These are phyloP conservation scores for Zhuqinia jingwanae DNA, from an alignment of 2,888 invertebrate genomes.

Conservation along the genomic window DNA sequence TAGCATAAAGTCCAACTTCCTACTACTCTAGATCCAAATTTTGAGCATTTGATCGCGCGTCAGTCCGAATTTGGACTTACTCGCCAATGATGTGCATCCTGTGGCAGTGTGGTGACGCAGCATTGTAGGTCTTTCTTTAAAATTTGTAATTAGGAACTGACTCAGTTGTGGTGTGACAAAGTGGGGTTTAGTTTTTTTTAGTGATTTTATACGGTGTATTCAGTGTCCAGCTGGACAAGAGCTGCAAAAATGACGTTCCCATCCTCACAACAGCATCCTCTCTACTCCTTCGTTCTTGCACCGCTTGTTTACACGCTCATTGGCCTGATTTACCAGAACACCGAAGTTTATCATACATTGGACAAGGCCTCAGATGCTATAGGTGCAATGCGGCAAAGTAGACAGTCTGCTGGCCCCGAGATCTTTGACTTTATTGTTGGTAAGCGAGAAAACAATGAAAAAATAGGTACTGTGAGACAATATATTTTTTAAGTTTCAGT, in stretches of 20 bases:
- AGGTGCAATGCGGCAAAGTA: constrained; percentile 7
- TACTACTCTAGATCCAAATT: no score
- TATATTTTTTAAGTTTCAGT: background rate
- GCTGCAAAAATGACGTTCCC: background rate
- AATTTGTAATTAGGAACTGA: no score
- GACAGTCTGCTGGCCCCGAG: constrained; percentile 27
- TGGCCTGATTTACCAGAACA: constrained; percentile 56
- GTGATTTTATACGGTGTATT: background rate
- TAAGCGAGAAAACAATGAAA: constrained; percentile 39
- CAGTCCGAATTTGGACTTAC: no score
- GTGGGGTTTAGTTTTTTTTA: no score
- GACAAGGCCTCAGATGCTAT: constrained; percentile 53
- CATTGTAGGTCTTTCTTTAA: no score
- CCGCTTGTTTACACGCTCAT: constrained; percentile 69
- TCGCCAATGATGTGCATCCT: no score
- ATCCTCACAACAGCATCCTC: constrained; percentile 36
- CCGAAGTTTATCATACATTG: constrained; percentile 64
- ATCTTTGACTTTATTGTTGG: constrained; percentile 70
- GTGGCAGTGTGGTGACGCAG: no score
- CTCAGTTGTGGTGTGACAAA: no score
- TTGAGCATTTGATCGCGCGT: no score
- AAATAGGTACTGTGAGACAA: no score
- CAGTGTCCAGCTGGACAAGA: background rate
- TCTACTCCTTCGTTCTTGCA: constrained; percentile 63
- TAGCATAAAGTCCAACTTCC: no score